Evolutionary conservation across 2,888 invertebrate genomes (phyloP).

Genomic region (Steinernema carpocapsae): DNA sequence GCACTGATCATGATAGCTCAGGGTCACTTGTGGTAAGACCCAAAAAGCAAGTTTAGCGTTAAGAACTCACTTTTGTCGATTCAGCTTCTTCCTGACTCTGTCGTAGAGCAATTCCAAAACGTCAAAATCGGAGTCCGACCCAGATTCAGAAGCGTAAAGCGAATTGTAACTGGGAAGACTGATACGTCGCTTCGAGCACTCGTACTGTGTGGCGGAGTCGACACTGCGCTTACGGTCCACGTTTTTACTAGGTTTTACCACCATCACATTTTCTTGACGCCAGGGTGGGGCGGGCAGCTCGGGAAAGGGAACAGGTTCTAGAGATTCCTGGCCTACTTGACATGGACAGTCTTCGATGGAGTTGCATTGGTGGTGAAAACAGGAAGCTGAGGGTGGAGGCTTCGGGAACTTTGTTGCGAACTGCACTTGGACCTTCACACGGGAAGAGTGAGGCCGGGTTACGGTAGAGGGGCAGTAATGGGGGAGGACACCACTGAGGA

Average conservation of each 20-base stretch:
- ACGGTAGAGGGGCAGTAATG: no score
- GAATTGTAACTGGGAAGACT: background rate
- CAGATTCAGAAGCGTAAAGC: background rate
- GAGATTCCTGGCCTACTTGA: background rate
- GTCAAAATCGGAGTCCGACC: slow-evolving; percentile 16
- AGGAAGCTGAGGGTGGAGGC: background rate
- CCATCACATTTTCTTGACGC: no score
- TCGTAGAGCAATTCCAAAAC: slow-evolving; percentile 2
- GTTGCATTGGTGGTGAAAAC: slow-evolving; percentile 32
- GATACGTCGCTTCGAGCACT: background rate
- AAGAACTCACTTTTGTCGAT: background rate
- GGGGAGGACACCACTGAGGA: no score
- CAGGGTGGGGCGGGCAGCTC: background rate
- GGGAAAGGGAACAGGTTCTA: slow-evolving; percentile 16
- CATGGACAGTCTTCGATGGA: slow-evolving; percentile 21
- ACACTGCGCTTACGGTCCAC: background rate
- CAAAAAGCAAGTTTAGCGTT: no score
- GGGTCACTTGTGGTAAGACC: no score
- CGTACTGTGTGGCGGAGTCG: slow-evolving; percentile 31
- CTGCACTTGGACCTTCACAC: background rate
- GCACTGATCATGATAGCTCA: no score
- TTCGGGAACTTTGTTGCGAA: background rate
- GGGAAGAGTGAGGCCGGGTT: background rate
- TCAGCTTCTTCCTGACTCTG: background rate
- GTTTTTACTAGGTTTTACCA: background rate